Base-by-base conservation (phyloP, 2,113 vertebrate genomes). In the Pterophyllum scalare region DNA sequence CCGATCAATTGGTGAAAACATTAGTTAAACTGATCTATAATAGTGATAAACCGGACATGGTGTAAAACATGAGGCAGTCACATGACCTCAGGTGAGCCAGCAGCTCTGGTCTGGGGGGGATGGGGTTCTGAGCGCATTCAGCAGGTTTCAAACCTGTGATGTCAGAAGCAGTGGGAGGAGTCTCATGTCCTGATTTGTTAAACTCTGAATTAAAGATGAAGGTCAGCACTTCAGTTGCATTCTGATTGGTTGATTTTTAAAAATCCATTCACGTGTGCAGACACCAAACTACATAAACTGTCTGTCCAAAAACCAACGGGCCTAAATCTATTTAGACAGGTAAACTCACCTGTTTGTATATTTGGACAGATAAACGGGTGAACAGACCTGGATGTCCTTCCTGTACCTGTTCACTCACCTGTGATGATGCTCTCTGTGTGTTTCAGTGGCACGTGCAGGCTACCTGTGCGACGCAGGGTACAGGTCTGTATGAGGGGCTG, bases 401-500 rank as follows among this genome's bases (percentile, higher is more conserved):
- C 38, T 46, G 24, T 52, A 52, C 24, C 43, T 52, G 17, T 15
- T 17, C 5, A 0, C 65, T 72, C 65, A 72, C 43, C 17, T 52
- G 49, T 54, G 46, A 1, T 72, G 67, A 72, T 70, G 43, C 65
- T 13, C 12, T 26, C 19, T 67, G 70, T 54, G 15, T 67, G 56
- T 81, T 77, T 3, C 79, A 98, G 97, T 98, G 97, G 97, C 95
- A 97, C 0, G 94, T 97, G 78, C 96, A 98, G 94, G 96, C 97
- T 1, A 97, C 97, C 79, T 98, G 97, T 57, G 97, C 97, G 5
- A 97, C 97, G 3, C 97, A 97, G 89, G 97, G 97, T 57, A 97
- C 95, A 0, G 97, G 97, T 81, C 95, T 98, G 8, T 97, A 97
- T 7, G 97, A 98, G 28, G 97, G 97, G 59, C 96, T 98, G 79